A percentile compares a stretch with the other conserved stretches of the same genome.
These are phyloP conservation scores for Pantala flavescens DNA, from an alignment of 1,140 invertebrate species.

Conservation along the genomic window DNA sequence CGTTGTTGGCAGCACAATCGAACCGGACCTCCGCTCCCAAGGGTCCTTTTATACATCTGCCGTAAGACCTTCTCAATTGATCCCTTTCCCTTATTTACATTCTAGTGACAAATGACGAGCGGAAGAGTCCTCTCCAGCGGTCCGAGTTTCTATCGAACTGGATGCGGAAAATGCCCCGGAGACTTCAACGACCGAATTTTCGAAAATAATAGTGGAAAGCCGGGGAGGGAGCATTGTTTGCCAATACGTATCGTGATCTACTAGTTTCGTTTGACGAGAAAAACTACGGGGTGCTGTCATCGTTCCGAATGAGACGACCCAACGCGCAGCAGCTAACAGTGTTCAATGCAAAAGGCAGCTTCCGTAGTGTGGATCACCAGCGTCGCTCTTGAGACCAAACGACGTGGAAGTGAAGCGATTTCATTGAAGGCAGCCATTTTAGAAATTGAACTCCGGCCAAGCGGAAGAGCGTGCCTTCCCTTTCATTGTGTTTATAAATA, in stretches of 20 bases:
- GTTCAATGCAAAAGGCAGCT: neutral
- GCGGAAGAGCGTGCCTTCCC: neutral
- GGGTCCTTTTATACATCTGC: too few relatives aligned
- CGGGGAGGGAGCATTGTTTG: neutral
- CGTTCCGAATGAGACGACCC: neutral
- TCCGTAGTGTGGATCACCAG: neutral
- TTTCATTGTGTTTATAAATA: too few relatives aligned
- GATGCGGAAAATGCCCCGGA: neutral
- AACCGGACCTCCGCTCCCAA: too few relatives aligned
- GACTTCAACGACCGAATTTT: neutral
- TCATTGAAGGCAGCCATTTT: neutral
- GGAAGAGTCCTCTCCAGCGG: neutral
- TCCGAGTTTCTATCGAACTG: too few relatives aligned
- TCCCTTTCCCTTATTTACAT: neutral
- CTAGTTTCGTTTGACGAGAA: neutral
- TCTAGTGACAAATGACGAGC: neutral
- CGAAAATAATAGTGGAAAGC: neutral
- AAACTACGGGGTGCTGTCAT: neutral
- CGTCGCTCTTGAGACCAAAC: neutral
- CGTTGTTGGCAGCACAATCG: too few relatives aligned
- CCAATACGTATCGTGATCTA: neutral
- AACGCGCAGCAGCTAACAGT: neutral
- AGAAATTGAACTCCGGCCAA: neutral
- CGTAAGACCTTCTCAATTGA: too few relatives aligned
- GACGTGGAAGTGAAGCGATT: neutral